Evolutionary conservation across 1,140 invertebrate genomes (phyloP), one percentile per base, ranked within the genome.

Genomic region (Eciton burchellii): DNA sequence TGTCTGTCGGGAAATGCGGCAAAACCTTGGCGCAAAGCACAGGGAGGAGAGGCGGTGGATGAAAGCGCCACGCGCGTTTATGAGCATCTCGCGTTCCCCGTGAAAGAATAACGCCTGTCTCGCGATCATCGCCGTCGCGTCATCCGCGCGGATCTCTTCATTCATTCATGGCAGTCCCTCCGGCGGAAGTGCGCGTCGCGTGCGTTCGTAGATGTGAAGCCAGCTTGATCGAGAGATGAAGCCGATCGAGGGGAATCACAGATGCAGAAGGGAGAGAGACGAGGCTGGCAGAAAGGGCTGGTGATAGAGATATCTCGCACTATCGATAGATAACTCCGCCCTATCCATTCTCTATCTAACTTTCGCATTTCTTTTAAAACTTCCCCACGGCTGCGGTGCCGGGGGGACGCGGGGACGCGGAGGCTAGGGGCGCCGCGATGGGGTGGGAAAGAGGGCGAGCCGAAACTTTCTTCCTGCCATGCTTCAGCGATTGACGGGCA

Each of bases 281-380:
- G 52, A 43, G 16, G 9, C 2, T 4, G 11, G 45, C 35, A 57
- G 84, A 77, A 73, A 57, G 60, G 81, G 84, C n/a, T n/a, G n/a
- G 79, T 68, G 81, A 86, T 66, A 89, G 84, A 90, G 82, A 89
- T 70, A 88, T 90, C 89, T 87, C 79, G 85, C 89, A 73, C 84
- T 87, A 90, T 92, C 91, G 90, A 92, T 92, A 91, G 90, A 93
- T 93, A 92, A 90, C 91, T 91, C 85, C 88, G 79, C 85, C 91
- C 89, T 92, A 92, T 91, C 90, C 91, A 92, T 91, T 92, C 91
- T 92, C 89, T 91, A 91, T 92, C 91, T 84, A 93, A 92, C 91
- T 93, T 93, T 92, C 90, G 91, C 91, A 92, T 92, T 92, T 91
- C 91, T 92, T 90, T 92, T 90, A 90, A 92, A 92, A 93, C 90